Evolutionary conservation across 30 jellyfish, hydroid and myxozoan species (phyloP), one percentile per base, ranked within the genome.

Genomic region (Hydra vulgaris): DNA sequence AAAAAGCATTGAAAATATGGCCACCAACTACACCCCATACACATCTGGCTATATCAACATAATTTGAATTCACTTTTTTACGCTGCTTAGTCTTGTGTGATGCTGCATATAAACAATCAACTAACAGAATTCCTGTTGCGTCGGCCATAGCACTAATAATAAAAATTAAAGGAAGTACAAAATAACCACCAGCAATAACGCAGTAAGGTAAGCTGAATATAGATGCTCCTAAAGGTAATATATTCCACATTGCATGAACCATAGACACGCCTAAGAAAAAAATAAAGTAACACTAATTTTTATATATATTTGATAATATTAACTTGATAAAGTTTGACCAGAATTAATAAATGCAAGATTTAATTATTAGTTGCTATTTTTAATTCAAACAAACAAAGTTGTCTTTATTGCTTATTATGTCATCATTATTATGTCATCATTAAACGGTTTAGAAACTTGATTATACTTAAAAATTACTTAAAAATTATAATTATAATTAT

Each of bases 41-140:
- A 17, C 85, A 79, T 15, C 72, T 40, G 25, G 95, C 94, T 17
- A 82, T 75, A 22, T 82, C 95, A 0, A 70, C 86, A 74, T 80
- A 85, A 80, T 85, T 90, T 20, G 81, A 71, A 4, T 83, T 40
- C 71, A 80, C 78, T 15, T 95, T 75, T 67, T 84, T 89, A 26
- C 82, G 76, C 25, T 23, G 56, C 27, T 55, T 78, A 81, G 95
- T 89, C 23, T 85, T 79, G 17, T 90, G 95, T 15, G 97, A 89
- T 4, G 79, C 79, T 21, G 77, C 97, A 53, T 89, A 89, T 88
- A 84, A 82, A 27, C 90, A 75, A 27, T 89, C 97, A 18, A 82
- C 82, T 21, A 89, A 85, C n/a, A 81, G 78, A 0, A 81, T 22
- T 56, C 88, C 25, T 0, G 97, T 85, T 66, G 78, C 74, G 25